Percentiles rank a stretch among this genome's conserved stretches.
Evolutionary conservation across 2,888 invertebrate species (phyloP).

Genomic region (Xanthia togata): DNA sequence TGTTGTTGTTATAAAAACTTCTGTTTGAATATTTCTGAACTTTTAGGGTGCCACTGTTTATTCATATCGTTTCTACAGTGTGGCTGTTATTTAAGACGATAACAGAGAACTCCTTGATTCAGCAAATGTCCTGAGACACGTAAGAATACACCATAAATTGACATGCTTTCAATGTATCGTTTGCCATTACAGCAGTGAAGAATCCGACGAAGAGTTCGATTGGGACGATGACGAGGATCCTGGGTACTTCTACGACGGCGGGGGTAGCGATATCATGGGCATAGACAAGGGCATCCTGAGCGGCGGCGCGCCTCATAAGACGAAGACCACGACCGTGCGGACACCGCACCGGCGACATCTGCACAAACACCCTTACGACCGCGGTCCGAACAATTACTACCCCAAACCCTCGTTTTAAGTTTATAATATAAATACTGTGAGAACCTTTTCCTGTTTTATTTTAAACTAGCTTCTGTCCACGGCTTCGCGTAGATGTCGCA

Average conservation of each 20-base stretch:
- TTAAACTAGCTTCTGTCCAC: not conserved
- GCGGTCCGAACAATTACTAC: conserved; percentile 78
- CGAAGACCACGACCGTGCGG: conserved; percentile 71
- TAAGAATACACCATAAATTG: not conserved
- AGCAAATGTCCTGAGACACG: not conserved
- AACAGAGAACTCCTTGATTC: not conserved
- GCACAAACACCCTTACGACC: conserved; percentile 88
- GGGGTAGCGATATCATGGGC: conserved; percentile 81
- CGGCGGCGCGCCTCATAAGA: conserved; percentile 58
- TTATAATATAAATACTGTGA: conserved; percentile 48
- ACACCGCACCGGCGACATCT: conserved; percentile 88
- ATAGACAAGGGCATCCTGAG: conserved; percentile 79
- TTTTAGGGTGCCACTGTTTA: not conserved
- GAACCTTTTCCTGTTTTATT: conserved; percentile 44
- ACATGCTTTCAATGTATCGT: not conserved
- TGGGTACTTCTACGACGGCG: conserved; percentile 80
- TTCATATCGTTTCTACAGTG: not conserved
- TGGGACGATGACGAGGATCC: conserved; percentile 79
- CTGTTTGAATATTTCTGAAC: too few relatives aligned
- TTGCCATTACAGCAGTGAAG: conserved; percentile 53
- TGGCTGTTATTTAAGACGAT: not conserved
- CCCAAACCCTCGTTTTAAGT: conserved; percentile 51
- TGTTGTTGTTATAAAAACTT: not conserved
- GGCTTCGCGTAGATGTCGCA: too few relatives aligned
- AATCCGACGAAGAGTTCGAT: conserved; percentile 78